These are phyloP conservation scores for Nipponacmea schrenckii DNA, from an alignment of 2,888 invertebrate genomes.

Conservation along the genomic window DNA sequence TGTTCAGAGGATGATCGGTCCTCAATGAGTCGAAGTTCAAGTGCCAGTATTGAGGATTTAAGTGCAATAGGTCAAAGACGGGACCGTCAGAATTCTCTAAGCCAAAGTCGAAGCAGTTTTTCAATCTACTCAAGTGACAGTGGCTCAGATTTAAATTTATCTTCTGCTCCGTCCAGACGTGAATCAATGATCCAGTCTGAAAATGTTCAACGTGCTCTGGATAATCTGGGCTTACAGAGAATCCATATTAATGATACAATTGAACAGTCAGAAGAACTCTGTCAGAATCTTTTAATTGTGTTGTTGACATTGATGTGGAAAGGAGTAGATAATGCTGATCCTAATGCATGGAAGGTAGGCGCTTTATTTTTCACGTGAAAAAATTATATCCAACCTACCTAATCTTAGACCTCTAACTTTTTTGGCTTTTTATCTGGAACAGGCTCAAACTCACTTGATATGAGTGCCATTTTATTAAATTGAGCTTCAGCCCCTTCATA, in stretches of 20 bases:
- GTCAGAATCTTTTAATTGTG: slow-evolving; percentile 73
- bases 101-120: slow-evolving; percentile 13
- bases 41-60: slow-evolving; percentile 59
- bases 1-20: slow-evolving; percentile 43
- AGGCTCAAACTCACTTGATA: no score
- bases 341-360: slow-evolving; percentile 72
- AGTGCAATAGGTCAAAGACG: slow-evolving; percentile 34
- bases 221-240: slow-evolving; percentile 50
- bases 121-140: slow-evolving; percentile 18
- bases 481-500: no score
- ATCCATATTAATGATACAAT: slow-evolving; percentile 45
- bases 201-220: slow-evolving; percentile 44
- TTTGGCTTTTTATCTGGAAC: no score
- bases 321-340: slow-evolving; percentile 73
- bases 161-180: slow-evolving; percentile 20
- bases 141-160: slow-evolving; percentile 12
- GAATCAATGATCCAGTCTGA: slow-evolving; percentile 35
- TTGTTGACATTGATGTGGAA: slow-evolving; percentile 74
- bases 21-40: slow-evolving; percentile 56
- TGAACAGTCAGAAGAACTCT: slow-evolving; percentile 72
- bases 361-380: no score
- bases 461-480: no score
- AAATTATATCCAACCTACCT: neutral
- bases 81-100: slow-evolving; percentile 25
- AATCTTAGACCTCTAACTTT: no score